Evolutionary conservation across 2,113 vertebrate species (phyloP).

Genomic region (Antigone vipio): DNA sequence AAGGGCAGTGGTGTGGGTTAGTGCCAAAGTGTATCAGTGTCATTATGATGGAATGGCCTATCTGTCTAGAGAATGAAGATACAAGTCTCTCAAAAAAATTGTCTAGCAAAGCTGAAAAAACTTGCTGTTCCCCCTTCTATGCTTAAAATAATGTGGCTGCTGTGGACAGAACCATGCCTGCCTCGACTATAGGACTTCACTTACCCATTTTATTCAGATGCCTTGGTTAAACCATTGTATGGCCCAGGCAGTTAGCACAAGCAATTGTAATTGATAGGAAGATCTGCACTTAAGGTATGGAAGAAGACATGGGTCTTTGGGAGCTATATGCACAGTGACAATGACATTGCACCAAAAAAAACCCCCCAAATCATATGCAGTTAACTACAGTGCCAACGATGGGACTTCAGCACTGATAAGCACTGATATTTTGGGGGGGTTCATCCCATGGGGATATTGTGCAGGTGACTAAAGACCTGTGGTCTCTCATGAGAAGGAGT

Average conservation of each 20-base stretch:
- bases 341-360: not conserved
- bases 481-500: not conserved
- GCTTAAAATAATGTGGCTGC: not conserved
- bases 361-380: not conserved
- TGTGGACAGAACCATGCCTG: not conserved
- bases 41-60: not conserved
- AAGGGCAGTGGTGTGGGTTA: not conserved
- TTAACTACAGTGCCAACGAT: not conserved
- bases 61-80: not conserved
- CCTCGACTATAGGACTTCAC: not conserved
- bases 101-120: not conserved
- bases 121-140: not conserved
- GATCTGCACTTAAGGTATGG: not conserved
- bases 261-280: not conserved
- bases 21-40: not conserved
- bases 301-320: not conserved
- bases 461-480: not conserved
- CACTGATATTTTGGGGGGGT: not conserved
- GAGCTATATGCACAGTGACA: not conserved
- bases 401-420: not conserved
- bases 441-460: not conserved
- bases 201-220: not conserved
- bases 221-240: not conserved
- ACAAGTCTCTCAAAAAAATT: not conserved
- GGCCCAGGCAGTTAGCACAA: not conserved